Evolutionary conservation across 2,888 invertebrate genomes (phyloP).

Genomic region (Nymphalis c-album): DNA sequence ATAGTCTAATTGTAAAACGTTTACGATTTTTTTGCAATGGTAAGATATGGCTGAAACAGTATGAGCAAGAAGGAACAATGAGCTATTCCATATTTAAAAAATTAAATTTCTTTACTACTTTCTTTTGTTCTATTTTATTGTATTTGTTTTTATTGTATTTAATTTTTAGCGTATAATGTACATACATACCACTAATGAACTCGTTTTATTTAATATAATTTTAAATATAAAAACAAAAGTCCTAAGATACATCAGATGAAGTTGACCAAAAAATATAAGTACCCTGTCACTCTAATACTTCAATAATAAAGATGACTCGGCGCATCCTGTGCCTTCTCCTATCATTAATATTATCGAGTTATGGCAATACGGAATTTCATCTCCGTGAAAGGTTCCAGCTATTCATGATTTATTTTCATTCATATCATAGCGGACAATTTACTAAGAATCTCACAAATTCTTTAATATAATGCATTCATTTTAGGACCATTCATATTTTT

Average conservation of each 20-base stretch:
- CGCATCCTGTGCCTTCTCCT: slow-evolving; percentile 13
- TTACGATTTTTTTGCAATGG: no score
- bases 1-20: no score
- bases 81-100: no score
- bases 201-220: neutral
- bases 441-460: slow-evolving; percentile 34
- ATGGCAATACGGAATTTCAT: slow-evolving; percentile 41
- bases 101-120: no score
- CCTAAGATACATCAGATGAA: neutral
- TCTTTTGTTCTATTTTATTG: no score
- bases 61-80: no score
- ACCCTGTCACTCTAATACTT: slow-evolving; percentile 32
- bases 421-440: slow-evolving; percentile 40
- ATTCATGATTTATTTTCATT: slow-evolving; percentile 42
- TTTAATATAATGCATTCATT: slow-evolving; percentile 29
- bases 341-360: slow-evolving; percentile 35
- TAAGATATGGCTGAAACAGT: no score
- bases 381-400: slow-evolving; percentile 38
- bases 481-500: slow-evolving; percentile 17
- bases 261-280: slow-evolving; percentile 13
- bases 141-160: no score
- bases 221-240: neutral
- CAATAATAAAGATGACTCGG: slow-evolving; percentile 32
- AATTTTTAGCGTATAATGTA: no score
- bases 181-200: neutral